Base-by-base conservation (phyloP, 2,888 invertebrate genomes). In the Pandemis heparana region DNA sequence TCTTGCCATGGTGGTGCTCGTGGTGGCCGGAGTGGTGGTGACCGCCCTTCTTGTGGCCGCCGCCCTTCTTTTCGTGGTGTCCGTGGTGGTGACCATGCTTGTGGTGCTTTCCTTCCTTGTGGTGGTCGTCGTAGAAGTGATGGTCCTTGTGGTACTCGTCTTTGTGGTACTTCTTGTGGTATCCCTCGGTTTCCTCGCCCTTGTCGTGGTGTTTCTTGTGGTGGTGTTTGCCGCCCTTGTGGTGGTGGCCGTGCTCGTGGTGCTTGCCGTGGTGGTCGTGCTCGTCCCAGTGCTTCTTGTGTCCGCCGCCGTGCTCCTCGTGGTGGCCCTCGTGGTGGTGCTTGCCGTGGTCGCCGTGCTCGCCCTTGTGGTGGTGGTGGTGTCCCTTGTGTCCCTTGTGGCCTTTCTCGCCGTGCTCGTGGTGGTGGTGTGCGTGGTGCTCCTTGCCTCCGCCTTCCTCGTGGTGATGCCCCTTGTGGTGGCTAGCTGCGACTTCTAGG, bases 101-200 rank as follows among this genome's bases (percentile, higher is more conserved):
- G 86, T 96, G 96, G 85, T 97, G 97, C 84, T 97, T 96, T 64
- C 97, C 97, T 73, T 97, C 97, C 84, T 97, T 97, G 89, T 98
- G 97, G 84, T 96, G 96, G 85, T 98, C 97, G 81, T 98, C 97
- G 89, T 98, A 98, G 95, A 98, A 98, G 94, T 97, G 97, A 87
- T 97, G 97, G 83, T 97, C 97, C 88, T 98, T 98, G 84, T 97
- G 96, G 88, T 96, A 97, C 86, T 98, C 98, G 85, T 98, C 97
- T 87, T 98, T 98, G 88, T 97, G 97, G 81, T 97, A 96, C 83
- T 97, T 97, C 90, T 97, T 97, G 86, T 98, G 97, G 88, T 97
- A 97, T 10, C 97, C 97, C 77, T 97, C 96, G 64, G 97, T 97
- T 82, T 97, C 97, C 82, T 97, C 97, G 0, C 97, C 97, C 85